Evolutionary conservation across 1,140 invertebrate genomes (phyloP).

Genomic region (Pantala flavescens): DNA sequence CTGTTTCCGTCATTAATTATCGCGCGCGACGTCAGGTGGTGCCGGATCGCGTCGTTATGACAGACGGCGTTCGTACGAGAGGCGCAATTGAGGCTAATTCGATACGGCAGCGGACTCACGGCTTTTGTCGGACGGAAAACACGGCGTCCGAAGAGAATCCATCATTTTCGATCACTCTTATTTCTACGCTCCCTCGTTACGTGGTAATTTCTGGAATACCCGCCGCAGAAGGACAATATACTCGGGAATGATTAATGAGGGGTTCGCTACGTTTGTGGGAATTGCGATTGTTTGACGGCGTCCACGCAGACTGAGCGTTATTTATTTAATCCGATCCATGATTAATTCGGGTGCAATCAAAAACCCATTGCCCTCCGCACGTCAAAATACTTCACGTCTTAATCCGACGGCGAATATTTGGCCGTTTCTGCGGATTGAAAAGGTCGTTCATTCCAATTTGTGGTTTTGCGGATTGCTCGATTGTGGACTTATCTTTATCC

Average conservation of each 20-base stretch:
- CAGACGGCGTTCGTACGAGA: neutral
- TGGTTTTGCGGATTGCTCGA: too few species aligned
- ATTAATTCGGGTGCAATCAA: neutral
- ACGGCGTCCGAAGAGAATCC: neutral
- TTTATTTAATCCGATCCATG: neutral
- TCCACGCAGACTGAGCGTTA: neutral
- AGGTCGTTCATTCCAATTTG: too few species aligned
- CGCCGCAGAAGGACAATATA: neutral
- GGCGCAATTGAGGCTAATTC: neutral
- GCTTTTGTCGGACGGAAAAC: neutral
- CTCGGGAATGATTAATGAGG: neutral
- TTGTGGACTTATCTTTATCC: too few species aligned
- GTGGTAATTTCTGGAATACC: neutral
- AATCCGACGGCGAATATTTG: too few species aligned
- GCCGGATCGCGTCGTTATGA: neutral
- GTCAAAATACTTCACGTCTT: too few species aligned
- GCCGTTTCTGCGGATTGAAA: too few species aligned
- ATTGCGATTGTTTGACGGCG: neutral
- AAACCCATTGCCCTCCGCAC: too few species aligned
- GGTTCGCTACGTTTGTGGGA: neutral
- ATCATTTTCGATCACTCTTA: neutral
- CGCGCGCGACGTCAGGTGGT: neutral
- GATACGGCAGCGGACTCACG: neutral
- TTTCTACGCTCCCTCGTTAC: neutral
- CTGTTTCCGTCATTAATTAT: conserved; percentile 3